These are phyloP conservation scores for Oceanodroma tethys DNA, from an alignment of 2,113 vertebrate genomes.

Conservation along the genomic window DNA sequence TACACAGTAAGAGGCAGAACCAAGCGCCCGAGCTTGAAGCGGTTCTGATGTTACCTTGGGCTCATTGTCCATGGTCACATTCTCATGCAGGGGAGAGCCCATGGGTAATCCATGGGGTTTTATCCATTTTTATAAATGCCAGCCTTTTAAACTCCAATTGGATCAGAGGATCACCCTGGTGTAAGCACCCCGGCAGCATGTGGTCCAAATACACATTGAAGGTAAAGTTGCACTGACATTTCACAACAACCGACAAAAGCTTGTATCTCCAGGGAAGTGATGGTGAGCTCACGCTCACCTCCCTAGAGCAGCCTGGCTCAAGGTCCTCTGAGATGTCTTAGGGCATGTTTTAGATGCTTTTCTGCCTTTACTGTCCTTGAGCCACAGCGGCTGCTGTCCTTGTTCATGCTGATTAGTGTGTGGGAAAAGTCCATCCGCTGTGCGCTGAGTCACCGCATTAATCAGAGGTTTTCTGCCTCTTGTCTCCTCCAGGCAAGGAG, in stretches of 20 bases:
- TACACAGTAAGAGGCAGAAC: not conserved
- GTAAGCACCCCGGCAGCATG: not conserved
- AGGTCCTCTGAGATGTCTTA: not conserved
- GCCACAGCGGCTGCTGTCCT: not conserved
- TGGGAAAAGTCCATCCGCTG: not conserved
- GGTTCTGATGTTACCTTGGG: not conserved
- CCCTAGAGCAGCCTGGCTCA: not conserved
- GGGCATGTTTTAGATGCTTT: not conserved
- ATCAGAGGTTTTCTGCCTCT: not conserved
- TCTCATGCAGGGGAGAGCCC: not conserved
- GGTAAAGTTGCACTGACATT: not conserved
- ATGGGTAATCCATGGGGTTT: not conserved
- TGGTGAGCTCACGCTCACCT: not conserved
- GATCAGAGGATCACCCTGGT: not conserved
- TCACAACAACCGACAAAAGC: not conserved
- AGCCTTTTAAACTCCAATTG: not conserved
- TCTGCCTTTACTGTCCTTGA: not conserved
- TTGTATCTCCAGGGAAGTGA: not conserved
- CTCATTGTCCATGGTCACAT: not conserved
- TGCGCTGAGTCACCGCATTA: not conserved
- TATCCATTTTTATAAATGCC: not conserved
- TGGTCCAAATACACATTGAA: not conserved
- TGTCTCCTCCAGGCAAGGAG: not conserved
- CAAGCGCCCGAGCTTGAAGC: accelerated
- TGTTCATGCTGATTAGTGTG: not conserved